Evolutionary conservation across 2,113 vertebrate genomes (phyloP).

Genomic region (Glaucomys volans): DNA sequence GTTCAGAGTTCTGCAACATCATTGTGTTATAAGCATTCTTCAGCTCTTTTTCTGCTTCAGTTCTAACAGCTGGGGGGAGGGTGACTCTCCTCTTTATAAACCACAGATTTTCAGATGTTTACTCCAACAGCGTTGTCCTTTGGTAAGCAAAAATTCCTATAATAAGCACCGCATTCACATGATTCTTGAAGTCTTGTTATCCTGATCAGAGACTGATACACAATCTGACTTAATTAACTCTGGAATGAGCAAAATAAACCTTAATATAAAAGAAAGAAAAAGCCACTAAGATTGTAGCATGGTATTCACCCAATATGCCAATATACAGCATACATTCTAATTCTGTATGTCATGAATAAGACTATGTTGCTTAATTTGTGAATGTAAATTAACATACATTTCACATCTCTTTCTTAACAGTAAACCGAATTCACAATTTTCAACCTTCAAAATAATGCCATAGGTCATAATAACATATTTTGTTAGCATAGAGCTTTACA

Average conservation of each 20-base stretch:
- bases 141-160: background rate
- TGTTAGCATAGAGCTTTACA: background rate
- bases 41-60: background rate
- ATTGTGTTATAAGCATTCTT: fast-evolving
- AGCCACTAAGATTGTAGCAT: background rate
- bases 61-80: background rate
- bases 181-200: background rate
- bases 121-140: background rate
- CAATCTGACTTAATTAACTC: background rate
- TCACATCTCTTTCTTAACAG: background rate
- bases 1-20: background rate
- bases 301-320: background rate
- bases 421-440: background rate
- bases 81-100: background rate
- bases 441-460: background rate
- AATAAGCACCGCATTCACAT: background rate
- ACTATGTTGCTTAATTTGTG: background rate
- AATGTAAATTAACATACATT: background rate
- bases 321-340: background rate
- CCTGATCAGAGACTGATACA: background rate
- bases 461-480: background rate
- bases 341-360: background rate
- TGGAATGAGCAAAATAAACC: background rate
- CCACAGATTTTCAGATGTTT: background rate
- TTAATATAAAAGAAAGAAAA: background rate